Percentiles rank a stretch among this genome's conserved stretches.
Evolutionary conservation across 2,797 vertebrate genomes (phyloP).

Genomic region (Momotus momota): DNA sequence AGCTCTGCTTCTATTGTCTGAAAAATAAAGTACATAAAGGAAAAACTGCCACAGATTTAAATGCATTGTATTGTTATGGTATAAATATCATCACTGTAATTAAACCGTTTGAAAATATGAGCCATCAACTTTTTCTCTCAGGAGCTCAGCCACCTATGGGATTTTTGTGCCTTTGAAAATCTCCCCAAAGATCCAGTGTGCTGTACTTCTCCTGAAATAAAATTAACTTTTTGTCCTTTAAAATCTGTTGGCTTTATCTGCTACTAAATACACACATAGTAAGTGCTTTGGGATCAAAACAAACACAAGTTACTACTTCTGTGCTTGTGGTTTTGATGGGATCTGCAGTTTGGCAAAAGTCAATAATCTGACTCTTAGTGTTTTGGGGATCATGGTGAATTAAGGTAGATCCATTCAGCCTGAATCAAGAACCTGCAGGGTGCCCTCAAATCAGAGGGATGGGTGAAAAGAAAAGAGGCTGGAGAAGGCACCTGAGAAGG

Average conservation of each 20-base stretch:
- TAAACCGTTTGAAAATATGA: not conserved
- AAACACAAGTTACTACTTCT: not conserved
- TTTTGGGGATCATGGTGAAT: not conserved
- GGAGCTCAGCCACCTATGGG: not conserved
- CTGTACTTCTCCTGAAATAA: conserved; percentile 6
- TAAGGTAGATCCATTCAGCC: not conserved
- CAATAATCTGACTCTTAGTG: not conserved
- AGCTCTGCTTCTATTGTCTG: not conserved
- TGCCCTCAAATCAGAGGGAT: not conserved
- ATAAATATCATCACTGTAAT: not conserved
- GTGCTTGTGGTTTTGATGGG: not conserved
- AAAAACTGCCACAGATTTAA: conserved; percentile 1
- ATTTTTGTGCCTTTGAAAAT: not conserved
- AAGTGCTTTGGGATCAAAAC: not conserved
- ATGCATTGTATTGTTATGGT: not conserved
- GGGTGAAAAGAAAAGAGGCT: not conserved
- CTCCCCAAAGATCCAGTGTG: not conserved
- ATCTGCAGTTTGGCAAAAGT: not conserved
- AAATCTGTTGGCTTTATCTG: not conserved
- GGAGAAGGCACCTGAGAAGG: not conserved
- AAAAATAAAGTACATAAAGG: conserved; percentile 21
- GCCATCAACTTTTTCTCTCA: not conserved
- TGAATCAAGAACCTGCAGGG: not conserved
- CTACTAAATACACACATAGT: not conserved
- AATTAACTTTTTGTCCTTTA: not conserved